Evolutionary conservation across 35 echinoderm and acorn worm genomes (phyloP).

Genomic region (Strongylocentrotus purpuratus): DNA sequence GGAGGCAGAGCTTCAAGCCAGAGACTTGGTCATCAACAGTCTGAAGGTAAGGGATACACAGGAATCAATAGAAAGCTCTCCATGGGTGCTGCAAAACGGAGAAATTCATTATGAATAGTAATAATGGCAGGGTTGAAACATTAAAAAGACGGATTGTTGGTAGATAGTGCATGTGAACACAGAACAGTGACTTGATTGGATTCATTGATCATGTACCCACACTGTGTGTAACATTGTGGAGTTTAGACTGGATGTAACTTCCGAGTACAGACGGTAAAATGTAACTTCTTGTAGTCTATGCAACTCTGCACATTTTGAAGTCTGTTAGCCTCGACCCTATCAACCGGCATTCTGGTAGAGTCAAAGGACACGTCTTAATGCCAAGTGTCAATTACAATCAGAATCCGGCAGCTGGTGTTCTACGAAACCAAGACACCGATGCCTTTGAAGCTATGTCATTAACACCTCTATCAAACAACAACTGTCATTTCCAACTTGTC

Average conservation of each 20-base stretch:
- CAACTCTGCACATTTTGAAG: background rate
- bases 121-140: too few species aligned
- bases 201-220: too few species aligned
- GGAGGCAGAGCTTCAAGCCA: constrained; percentile 84
- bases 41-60: constrained; percentile 70
- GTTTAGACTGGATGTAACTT: too few species aligned
- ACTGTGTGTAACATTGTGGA: too few species aligned
- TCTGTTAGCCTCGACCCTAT: background rate
- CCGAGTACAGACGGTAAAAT: too few species aligned
- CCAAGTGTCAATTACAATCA: constrained; percentile 41
- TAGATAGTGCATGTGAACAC: too few species aligned
- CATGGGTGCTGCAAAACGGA: too few species aligned
- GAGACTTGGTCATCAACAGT: constrained; percentile 84
- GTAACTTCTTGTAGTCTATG: too few species aligned
- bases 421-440: background rate
- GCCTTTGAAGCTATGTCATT: constrained; percentile 10
- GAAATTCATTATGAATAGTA: too few species aligned
- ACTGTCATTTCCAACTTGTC: constrained; percentile 32
- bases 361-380: constrained; percentile 5
- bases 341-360: background rate
- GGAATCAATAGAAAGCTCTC: too few species aligned
- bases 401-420: background rate
- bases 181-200: too few species aligned
- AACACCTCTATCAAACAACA: constrained; percentile 23
- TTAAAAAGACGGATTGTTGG: too few species aligned